Evolutionary conservation across 1,140 invertebrate species (phyloP).

Genomic region (Panagrolaimus sp.): DNA sequence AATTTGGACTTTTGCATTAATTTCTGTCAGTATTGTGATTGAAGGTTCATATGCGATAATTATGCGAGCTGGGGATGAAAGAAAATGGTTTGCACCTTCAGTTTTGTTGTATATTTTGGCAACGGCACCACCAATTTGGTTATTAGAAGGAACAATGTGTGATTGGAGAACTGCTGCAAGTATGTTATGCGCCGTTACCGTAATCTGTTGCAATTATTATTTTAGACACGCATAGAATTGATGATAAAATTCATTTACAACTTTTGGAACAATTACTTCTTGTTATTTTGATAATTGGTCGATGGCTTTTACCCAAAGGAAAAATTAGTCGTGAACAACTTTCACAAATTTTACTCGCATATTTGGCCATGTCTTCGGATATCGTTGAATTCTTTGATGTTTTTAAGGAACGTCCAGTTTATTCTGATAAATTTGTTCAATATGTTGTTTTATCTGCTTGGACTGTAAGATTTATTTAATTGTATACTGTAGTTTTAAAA

Average conservation of each 20-base stretch:
- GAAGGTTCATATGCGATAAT: slow-evolving; percentile 53
- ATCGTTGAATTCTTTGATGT: slow-evolving; percentile 94
- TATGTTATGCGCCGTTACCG: not conserved
- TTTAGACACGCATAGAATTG: not conserved
- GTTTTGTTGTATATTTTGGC: slow-evolving; percentile 56
- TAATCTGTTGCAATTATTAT: not conserved
- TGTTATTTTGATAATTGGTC: slow-evolving; percentile 61
- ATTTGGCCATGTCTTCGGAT: slow-evolving; percentile 72
- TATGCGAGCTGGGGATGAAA: slow-evolving; percentile 57
- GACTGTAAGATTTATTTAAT: slow-evolving; percentile 41
- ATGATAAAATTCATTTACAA: slow-evolving; percentile 69
- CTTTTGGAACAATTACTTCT: slow-evolving; percentile 65
- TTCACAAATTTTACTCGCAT: slow-evolving; percentile 78
- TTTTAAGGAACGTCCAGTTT: slow-evolving; percentile 64
- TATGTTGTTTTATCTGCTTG: slow-evolving; percentile 52
- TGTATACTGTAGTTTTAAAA: not conserved
- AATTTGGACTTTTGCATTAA: slow-evolving; percentile 57
- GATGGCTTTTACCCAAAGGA: slow-evolving; percentile 66
- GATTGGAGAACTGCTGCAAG: slow-evolving; percentile 30
- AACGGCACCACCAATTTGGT: slow-evolving; percentile 57
- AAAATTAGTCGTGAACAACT: slow-evolving; percentile 81
- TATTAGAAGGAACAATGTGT: slow-evolving; percentile 52
- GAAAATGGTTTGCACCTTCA: slow-evolving; percentile 57
- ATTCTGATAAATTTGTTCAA: slow-evolving; percentile 43
- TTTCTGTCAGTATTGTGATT: slow-evolving; percentile 54